Evolutionary conservation across 2,113 vertebrate species (phyloP).

Genomic region (Donacobius atricapilla): DNA sequence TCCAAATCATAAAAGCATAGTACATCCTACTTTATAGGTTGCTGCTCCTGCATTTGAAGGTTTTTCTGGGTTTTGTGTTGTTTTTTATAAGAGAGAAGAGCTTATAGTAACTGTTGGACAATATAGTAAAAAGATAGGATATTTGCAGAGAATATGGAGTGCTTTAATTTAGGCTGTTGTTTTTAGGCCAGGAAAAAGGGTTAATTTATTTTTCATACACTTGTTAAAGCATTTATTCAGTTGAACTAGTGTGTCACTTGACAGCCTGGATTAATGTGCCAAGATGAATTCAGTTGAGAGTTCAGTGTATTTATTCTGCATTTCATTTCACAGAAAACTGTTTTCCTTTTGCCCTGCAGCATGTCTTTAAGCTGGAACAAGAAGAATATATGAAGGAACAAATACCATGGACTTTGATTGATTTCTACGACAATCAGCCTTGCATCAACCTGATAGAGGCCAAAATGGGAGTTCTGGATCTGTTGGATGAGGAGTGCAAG

Average conservation of each 20-base stretch:
- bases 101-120: not conserved
- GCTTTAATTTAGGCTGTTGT: not conserved
- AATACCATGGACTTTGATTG: slow-evolving; percentile 98
- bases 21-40: not conserved
- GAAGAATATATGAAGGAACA: slow-evolving; percentile 99
- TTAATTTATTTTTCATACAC: slow-evolving; percentile 16
- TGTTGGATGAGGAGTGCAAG: slow-evolving; percentile 96
- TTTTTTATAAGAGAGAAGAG: not conserved
- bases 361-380: slow-evolving; percentile 98
- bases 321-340: slow-evolving; percentile 21
- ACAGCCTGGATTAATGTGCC: not conserved
- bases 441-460: slow-evolving; percentile 99
- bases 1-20: not conserved
- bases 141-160: not conserved
- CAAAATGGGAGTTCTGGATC: slow-evolving; percentile 94
- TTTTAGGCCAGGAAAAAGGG: not conserved
- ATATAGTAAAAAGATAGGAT: not conserved
- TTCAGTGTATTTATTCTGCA: not conserved
- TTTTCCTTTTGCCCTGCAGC: slow-evolving; percentile 72
- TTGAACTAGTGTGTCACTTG: not conserved
- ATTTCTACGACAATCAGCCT: slow-evolving; percentile 99
- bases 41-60: not conserved
- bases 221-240: not conserved
- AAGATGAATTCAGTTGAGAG: not conserved
- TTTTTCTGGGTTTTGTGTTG: not conserved